Evolutionary conservation across 2,888 invertebrate genomes (phyloP).

Genomic region (Metopia argyrocephala): DNA sequence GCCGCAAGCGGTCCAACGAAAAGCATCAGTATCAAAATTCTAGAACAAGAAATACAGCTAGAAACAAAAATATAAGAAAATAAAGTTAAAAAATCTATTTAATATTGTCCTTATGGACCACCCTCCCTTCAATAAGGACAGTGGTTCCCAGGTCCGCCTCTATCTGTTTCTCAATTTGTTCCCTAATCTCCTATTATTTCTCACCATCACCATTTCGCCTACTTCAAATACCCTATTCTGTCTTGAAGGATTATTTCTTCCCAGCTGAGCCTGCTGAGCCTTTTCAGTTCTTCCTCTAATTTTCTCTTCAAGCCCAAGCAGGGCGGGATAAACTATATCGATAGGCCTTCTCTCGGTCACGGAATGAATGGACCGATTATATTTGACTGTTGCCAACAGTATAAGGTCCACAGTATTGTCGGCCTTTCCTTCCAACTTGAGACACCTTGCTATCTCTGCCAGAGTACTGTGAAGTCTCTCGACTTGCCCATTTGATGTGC

Average conservation of each 20-base stretch:
- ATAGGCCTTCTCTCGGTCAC: constrained; percentile 46
- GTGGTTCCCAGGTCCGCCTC: constrained; percentile 20
- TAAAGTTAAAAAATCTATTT: background rate
- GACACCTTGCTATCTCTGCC: constrained; percentile 57
- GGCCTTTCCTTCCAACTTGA: constrained; percentile 9
- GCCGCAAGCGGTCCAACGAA: background rate
- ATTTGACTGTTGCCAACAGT: constrained; percentile 38
- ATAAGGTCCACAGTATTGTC: constrained; percentile 32
- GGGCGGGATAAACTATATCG: constrained; percentile 1
- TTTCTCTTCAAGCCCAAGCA: background rate
- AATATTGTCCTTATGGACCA: too few species aligned
- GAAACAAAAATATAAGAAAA: background rate
- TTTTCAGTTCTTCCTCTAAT: constrained; percentile 3
- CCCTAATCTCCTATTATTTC: constrained; percentile 27
- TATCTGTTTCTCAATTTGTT: constrained; percentile 19
- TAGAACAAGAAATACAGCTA: too few species aligned
- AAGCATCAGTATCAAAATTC: background rate
- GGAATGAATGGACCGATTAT: constrained; percentile 55
- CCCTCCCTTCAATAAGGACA: background rate
- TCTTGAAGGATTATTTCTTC: constrained; percentile 1
- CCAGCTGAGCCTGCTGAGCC: background rate
- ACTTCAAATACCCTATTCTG: constrained; percentile 27
- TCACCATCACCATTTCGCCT: background rate
- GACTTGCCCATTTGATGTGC: constrained; percentile 62
- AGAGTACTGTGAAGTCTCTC: constrained; percentile 63